Conservation (phyloP, 1,140 invertebrate genomes). For the Spodoptera frugiperda region DNA sequence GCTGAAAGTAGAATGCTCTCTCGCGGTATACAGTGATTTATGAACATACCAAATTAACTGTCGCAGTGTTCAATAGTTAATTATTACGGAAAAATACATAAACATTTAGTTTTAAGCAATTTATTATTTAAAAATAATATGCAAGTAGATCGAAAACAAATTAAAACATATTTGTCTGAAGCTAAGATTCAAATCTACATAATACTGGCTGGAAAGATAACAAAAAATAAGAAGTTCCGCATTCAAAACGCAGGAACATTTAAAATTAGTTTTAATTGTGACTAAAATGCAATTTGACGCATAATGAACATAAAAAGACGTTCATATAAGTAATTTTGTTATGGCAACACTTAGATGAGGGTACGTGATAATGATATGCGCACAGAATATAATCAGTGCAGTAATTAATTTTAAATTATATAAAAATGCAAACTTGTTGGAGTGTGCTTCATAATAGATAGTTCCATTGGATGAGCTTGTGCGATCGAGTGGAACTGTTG, state of each 20-base stretch:
- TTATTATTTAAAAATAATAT: too few species aligned
- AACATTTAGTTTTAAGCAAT: too few species aligned
- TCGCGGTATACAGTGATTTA: too few species aligned
- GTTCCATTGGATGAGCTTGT: slow-evolving; percentile 26
- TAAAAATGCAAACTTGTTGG: slow-evolving; percentile 36
- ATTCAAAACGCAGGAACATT: not conserved
- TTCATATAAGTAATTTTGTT: not conserved
- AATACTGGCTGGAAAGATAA: too few species aligned
- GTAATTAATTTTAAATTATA: slow-evolving; percentile 49
- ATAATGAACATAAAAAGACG: slow-evolving; percentile 2
- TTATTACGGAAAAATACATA: too few species aligned
- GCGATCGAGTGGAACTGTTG: slow-evolving; percentile 10
- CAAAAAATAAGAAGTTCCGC: too few species aligned
- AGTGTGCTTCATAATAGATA: slow-evolving; percentile 6
- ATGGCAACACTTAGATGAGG: not conserved
- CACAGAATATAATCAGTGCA: slow-evolving; percentile 31
- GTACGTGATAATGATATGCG: slow-evolving; percentile 33
- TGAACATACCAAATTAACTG: too few species aligned
- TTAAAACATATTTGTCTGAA: too few species aligned
- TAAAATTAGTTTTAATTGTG: not conserved
- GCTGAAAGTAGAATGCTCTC: too few species aligned
- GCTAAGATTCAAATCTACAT: too few species aligned
- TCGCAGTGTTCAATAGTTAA: too few species aligned
- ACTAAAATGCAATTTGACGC: not conserved
- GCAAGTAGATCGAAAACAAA: too few species aligned